Conservation (phyloP, 2,888 invertebrate species). For the Ptilodon capucinus region DNA sequence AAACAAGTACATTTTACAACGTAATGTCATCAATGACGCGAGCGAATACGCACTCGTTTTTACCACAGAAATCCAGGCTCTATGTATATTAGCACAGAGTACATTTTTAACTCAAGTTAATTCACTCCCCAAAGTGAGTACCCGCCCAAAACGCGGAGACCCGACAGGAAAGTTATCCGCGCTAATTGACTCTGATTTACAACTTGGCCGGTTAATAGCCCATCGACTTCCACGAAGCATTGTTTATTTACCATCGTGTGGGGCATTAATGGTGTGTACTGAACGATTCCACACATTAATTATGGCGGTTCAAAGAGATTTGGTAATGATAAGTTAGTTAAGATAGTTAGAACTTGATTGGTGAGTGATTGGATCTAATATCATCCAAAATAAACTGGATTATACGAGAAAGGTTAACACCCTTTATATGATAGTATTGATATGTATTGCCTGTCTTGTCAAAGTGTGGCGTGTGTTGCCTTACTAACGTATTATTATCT, state of each 20-base stretch:
- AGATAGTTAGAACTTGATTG: not conserved
- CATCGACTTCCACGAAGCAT: constrained; percentile 37
- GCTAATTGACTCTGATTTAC: constrained; percentile 73
- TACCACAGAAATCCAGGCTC: no score
- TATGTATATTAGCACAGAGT: no score
- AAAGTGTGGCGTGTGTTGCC: no score
- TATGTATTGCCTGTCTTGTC: no score
- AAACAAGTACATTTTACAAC: no score
- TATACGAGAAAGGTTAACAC: no score
- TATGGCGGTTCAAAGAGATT: constrained; percentile 4
- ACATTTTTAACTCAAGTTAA: no score
- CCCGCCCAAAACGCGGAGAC: constrained; percentile 45
- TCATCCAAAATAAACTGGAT: not conserved
- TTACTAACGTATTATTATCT: no score
- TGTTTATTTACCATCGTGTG: constrained; percentile 42
- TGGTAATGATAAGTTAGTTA: not conserved
- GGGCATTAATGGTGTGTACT: constrained; percentile 36
- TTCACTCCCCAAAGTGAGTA: no score
- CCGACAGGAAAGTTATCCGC: constrained; percentile 37
- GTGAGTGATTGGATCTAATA: not conserved
- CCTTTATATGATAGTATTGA: no score
- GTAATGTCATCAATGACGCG: no score
- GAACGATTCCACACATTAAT: constrained; percentile 16
- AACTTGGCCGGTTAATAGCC: constrained; percentile 59
- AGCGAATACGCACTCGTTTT: no score